Evolutionary conservation across 1,140 invertebrate genomes (phyloP), one percentile per base, ranked within the genome.

Genomic region (Heterodera carotae): DNA sequence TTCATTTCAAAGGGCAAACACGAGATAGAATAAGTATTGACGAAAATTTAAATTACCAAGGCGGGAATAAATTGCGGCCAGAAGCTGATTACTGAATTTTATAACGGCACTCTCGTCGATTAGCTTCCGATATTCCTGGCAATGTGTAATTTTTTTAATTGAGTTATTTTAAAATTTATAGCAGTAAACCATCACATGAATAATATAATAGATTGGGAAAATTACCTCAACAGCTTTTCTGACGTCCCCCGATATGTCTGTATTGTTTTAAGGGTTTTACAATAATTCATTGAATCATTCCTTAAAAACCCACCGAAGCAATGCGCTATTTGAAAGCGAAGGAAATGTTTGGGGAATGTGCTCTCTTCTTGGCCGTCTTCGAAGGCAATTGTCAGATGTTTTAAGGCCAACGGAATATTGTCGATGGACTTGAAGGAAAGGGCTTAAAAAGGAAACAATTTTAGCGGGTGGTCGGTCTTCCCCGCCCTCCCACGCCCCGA

Each of bases 351-450:
- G 10, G 78, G 78, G 22, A 79, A 66, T 8, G 59, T 27, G 2
- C 29, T 31, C 4, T 34, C 64, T 59, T 79, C 78, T 62, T 81
- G 64, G 7, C 43, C 31, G 43, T 79, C 78, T 69, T 79, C 77
- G 29, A 80, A 59, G 34, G 78, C 78, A 36, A 79, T 79, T 18
- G 53, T 56, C 62, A 79, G 64, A 39, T 80, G 78, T 76, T 79
- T 79, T 81, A 79, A 68, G n/a, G 78, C 62, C 39, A 71, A 69
- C 25, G 78, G 53, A 81, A 79, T 79, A 53, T 79, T 80, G n/a
- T 79, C 78, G 22, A 81, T 27, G 48, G 68, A 39, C 33, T 79
- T 79, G 78, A 80, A 79, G 36, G 80, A 60, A 64, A 79, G 36
- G 10, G 79, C 78, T 64, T 60, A 12, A 67, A 81, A 59, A 15